These are phyloP conservation scores for Pungitius pungitius DNA, from an alignment of 2,113 vertebrate species.

Conservation along the genomic window DNA sequence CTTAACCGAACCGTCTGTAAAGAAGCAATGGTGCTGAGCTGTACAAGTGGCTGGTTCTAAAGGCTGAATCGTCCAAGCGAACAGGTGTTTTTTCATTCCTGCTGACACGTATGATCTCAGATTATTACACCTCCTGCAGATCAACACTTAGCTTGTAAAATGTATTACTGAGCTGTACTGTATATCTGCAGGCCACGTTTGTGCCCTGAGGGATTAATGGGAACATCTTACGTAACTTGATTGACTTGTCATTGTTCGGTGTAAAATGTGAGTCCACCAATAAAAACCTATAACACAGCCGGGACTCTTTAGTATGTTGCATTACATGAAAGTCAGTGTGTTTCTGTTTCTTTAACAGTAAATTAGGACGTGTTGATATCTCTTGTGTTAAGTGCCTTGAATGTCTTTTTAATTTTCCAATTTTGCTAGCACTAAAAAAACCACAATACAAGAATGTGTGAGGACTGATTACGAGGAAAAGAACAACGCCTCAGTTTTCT, in stretches of 20 bases:
- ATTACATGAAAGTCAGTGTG: constrained; percentile 26
- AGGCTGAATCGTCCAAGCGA: constrained; percentile 18
- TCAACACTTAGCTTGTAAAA: constrained; percentile 32
- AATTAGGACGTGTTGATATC: constrained; percentile 2
- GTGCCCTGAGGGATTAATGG: constrained; percentile 2
- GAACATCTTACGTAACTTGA: constrained; percentile 26
- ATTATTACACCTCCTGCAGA: constrained; percentile 16
- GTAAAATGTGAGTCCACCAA: constrained; percentile 39
- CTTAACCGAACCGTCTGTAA: constrained; percentile 16
- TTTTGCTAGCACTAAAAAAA: constrained; percentile 6
- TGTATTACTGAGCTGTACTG: constrained; percentile 34
- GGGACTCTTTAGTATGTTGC: constrained; percentile 19
- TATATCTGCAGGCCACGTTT: constrained; percentile 18
- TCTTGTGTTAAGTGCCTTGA: constrained; percentile 12
- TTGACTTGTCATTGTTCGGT: constrained; percentile 21
- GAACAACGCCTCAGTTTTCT: background rate
- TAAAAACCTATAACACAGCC: constrained; percentile 48
- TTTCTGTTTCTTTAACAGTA: background rate
- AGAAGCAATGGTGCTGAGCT: constrained; percentile 51
- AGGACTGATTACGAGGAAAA: constrained; percentile 14
- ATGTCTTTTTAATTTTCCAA: constrained; percentile 20
- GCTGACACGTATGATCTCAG: constrained; percentile 18
- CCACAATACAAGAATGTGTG: background rate
- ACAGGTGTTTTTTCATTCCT: constrained; percentile 24
- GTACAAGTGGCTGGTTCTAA: constrained; percentile 24